Evolutionary conservation across 2,113 vertebrate genomes (phyloP), one percentile per base, ranked within the genome.

Genomic region (Odontesthes bonariensis): DNA sequence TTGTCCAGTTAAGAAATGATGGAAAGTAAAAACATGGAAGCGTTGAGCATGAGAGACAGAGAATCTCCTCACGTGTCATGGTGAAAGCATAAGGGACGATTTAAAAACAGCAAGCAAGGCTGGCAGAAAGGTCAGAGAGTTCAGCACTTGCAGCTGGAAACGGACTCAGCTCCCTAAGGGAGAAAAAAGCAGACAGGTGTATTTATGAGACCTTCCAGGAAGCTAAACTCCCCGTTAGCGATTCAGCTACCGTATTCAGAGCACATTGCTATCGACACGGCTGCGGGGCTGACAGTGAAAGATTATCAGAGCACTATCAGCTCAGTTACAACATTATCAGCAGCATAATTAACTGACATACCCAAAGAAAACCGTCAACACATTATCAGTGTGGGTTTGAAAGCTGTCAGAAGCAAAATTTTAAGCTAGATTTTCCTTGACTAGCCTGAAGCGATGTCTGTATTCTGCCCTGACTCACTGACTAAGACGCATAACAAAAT

Each of bases 201-300:
- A 66, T 65, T 55, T 65, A 64, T 64, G 71, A 56, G 49, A 33
- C 14, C 47, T 49, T 57, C 58, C 68, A 17, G 35, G 31, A 51
- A n/a, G 31, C 68, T 51, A 70, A 70, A 70, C 55, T 35, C 67
- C 40, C 46, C 0, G 49, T 71, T 67, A 66, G 55, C 51, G 3
- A 66, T n/a, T 73, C 49, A 65, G 68, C 47, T 64, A 46, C 20
- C 23, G 6, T 49, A 47, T 44, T 20, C 16, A 23, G 67, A 38
- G 35, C 57, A 13, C 56, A 10, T 55, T 1, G 61, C 54, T 53
- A 51, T 62, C 32, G 31, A 8, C 56, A 13, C 19, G 23, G 60
- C 70, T 27, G 40, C 23, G n/a, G 6, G 22, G 20, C 11, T 13
- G 49, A 79, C 46, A 14, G 3, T 8, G 42, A 46, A 52, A 12